phyloP scores from a whole-genome alignment of 2,888 invertebrate species.

The Cataglyphis altisquamis region DNA sequence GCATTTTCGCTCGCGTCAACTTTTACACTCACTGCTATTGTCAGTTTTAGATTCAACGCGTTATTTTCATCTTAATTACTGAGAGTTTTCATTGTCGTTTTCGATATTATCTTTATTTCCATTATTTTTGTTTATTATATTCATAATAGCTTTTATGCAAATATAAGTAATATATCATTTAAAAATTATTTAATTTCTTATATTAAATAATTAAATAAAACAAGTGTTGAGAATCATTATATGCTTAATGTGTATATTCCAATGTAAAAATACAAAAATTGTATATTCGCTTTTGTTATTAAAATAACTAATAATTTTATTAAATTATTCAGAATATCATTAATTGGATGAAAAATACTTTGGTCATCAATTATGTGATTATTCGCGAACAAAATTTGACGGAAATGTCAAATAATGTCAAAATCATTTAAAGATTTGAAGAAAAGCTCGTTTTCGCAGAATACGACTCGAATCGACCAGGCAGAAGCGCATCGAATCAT shows the following conservation, averaged over 20 bases:
- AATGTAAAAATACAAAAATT: not conserved
- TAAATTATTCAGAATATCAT: not conserved
- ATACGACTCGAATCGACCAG: no score
- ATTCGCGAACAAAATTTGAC: not conserved
- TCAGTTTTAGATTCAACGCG: not conserved
- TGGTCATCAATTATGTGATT: not conserved
- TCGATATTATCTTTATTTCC: not conserved
- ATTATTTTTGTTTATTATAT: not conserved
- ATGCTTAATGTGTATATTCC: not conserved
- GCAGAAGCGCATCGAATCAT: constrained; percentile 30
- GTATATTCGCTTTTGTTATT: not conserved
- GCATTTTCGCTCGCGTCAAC: not conserved
- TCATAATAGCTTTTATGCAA: not conserved
- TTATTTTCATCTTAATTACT: not conserved
- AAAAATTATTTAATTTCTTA: not conserved
- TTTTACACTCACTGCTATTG: not conserved
- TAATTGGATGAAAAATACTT: not conserved
- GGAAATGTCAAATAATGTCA: not conserved
- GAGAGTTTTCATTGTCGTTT: not conserved
- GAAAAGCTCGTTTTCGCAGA: not conserved
- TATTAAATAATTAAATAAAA: not conserved
- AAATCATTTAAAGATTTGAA: not conserved
- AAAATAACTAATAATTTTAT: no score
- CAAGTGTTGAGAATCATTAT: not conserved
- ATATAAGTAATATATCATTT: not conserved